Evolutionary conservation across 2,888 invertebrate species (phyloP).

Genomic region (Luperina testacea): DNA sequence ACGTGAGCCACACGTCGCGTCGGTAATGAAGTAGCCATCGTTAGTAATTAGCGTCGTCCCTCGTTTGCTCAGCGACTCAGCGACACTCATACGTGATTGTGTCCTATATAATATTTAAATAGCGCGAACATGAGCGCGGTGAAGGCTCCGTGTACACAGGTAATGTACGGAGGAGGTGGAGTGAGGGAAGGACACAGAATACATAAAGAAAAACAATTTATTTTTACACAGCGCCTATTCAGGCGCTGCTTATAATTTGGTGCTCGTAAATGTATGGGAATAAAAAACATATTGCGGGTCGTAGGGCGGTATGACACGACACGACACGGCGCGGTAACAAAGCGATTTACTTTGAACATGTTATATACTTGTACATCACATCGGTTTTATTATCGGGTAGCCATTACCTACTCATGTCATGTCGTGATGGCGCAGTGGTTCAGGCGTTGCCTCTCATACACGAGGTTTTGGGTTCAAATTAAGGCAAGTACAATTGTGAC

Average conservation of each 20-base stretch:
- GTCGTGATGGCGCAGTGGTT: not conserved
- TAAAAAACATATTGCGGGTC: slow-evolving; percentile 22
- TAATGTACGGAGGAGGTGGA: not conserved
- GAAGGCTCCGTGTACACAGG: not conserved
- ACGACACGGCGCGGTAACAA: not conserved
- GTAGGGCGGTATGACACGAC: not conserved
- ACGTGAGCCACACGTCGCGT: not conserved
- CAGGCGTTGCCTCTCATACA: not conserved
- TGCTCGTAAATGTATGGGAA: slow-evolving; percentile 28
- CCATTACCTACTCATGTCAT: not conserved
- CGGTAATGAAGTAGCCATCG: not conserved
- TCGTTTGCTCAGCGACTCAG: not conserved
- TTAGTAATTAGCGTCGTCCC: not conserved
- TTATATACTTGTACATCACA: not conserved
- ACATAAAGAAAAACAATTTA: slow-evolving; percentile 44
- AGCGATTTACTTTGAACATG: slow-evolving; percentile 17
- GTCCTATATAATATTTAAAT: not conserved
- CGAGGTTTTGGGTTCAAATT: no score
- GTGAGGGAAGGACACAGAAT: not conserved
- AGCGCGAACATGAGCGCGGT: not conserved
- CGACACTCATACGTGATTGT: not conserved
- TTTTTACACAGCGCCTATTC: slow-evolving; percentile 28
- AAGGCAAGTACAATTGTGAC: no score
- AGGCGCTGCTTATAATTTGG: slow-evolving; percentile 37
- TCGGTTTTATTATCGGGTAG: not conserved